Conservation (phyloP, 2,113 vertebrate genomes). For the Rana temporaria region DNA sequence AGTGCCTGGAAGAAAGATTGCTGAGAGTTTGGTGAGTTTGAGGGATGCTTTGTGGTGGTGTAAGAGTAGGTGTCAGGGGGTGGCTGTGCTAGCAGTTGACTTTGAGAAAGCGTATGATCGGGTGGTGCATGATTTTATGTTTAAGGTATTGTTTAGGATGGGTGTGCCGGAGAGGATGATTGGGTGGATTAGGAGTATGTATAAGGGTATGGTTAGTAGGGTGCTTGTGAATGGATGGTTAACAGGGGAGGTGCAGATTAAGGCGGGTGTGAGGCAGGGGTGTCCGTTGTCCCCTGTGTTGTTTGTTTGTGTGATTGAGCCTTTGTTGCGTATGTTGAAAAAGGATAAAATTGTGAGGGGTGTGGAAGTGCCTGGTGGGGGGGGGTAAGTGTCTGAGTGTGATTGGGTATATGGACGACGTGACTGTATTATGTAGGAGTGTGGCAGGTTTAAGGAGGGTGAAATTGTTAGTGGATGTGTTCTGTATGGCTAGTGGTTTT, state of each 20-base stretch:
- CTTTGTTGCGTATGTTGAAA: too few species aligned
- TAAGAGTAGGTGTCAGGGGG: not conserved
- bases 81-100: not conserved
- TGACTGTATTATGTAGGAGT: too few species aligned
- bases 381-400: too few species aligned
- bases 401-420: too few species aligned
- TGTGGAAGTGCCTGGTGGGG: too few species aligned
- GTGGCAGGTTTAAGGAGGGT: too few species aligned
- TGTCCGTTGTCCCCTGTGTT: too few species aligned
- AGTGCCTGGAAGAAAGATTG: not conserved
- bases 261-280: too few species aligned
- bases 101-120: not conserved
- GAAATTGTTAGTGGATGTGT: too few species aligned
- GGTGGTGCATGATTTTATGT: not conserved
- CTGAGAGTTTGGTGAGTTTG: not conserved
- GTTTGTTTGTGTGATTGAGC: too few species aligned
- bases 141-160: not conserved
- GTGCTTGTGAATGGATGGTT: not conserved
- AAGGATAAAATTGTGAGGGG: too few species aligned
- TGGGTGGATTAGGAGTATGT: not conserved
- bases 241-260: accelerated
- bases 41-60: not conserved
- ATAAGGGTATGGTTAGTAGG: not conserved
- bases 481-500: too few species aligned
- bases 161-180: not conserved